A percentile compares a stretch with the other conserved stretches of the same genome.
These are phyloP conservation scores for Biston stratarius DNA, from an alignment of 2,888 invertebrate genomes.

Conservation along the genomic window DNA sequence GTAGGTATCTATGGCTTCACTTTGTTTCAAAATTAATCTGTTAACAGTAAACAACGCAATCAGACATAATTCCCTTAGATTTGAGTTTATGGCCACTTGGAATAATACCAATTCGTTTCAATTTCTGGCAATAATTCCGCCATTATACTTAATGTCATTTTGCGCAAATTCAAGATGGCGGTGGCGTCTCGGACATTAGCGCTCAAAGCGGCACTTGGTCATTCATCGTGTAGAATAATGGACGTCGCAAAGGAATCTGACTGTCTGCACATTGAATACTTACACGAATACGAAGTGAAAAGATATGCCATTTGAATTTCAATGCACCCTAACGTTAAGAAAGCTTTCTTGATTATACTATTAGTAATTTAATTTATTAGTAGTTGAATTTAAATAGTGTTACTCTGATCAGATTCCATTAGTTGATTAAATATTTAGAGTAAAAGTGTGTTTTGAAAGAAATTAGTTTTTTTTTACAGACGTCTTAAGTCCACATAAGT, in stretches of 20 bases:
- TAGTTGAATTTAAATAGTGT: no score
- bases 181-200: slow-evolving; percentile 57
- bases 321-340: background rate
- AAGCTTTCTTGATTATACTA: background rate
- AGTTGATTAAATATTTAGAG: no score
- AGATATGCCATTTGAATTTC: slow-evolving; percentile 2
- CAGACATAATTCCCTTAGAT: slow-evolving; percentile 25
- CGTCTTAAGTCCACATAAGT: no score
- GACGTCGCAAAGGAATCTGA: slow-evolving; percentile 43
- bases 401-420: no score
- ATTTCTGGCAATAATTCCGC: slow-evolving; percentile 39
- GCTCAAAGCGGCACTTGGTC: slow-evolving; percentile 51
- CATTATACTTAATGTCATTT: slow-evolving; percentile 42
- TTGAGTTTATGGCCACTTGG: slow-evolving; percentile 34
- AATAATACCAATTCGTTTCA: slow-evolving; percentile 38
- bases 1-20: background rate
- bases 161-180: slow-evolving; percentile 48
- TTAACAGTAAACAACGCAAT: slow-evolving; percentile 10
- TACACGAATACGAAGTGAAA: slow-evolving; percentile 12
- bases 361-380: no score
- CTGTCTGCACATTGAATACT: slow-evolving; percentile 22
- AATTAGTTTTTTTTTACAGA: no score
- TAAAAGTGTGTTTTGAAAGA: no score
- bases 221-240: slow-evolving; percentile 59
- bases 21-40: background rate